Conservation (phyloP, 1,140 invertebrate genomes). For the Monomorium pharaonis region DNA sequence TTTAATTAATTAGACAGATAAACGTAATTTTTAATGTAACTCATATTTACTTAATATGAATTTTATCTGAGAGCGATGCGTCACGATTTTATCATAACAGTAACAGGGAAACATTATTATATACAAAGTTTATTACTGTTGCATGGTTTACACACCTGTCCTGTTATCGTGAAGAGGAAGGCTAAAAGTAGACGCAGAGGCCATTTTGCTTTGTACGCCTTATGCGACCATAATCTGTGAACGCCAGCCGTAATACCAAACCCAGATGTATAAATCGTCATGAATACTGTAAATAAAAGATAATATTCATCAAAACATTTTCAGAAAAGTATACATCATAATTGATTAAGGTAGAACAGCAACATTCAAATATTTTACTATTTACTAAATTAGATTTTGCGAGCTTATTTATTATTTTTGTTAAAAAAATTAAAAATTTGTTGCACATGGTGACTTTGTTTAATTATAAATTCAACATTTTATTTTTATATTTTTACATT, state of each 20-base stretch:
- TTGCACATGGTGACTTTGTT: background rate
- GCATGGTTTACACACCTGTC: conserved; percentile 89
- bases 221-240: conserved; percentile 95
- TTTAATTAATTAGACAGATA: background rate
- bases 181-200: conserved; percentile 92
- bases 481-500: background rate
- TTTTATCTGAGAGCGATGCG: background rate
- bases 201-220: conserved; percentile 93
- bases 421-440: background rate
- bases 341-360: background rate
- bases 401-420: background rate
- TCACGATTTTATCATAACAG: background rate
- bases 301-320: background rate
- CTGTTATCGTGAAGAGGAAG: conserved; percentile 92
- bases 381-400: conserved; percentile 3
- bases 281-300: conserved; percentile 86
- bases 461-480: background rate
- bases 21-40: background rate
- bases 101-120: background rate
- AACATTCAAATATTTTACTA: background rate
- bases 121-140: background rate
- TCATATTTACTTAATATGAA: background rate
- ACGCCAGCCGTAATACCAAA: conserved; percentile 95
- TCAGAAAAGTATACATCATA: background rate
- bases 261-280: conserved; percentile 88